Base-by-base conservation (phyloP, 2,113 vertebrate genomes). In the Picathartes gymnocephalus region DNA sequence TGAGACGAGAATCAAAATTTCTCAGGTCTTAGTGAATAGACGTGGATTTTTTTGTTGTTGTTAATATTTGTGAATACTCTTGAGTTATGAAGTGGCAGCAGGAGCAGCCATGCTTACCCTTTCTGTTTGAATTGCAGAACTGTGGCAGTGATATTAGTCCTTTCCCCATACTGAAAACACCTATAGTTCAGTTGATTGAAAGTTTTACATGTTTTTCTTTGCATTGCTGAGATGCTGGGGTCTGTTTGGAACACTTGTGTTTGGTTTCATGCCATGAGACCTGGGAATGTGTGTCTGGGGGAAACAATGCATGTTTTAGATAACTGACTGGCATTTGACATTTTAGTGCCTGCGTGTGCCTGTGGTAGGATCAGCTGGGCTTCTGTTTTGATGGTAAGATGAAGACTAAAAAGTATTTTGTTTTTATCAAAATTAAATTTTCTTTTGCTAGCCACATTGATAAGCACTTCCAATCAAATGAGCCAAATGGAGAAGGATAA, bases 161-260 rank as follows among this genome's bases (percentile, higher is more conserved):
- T 76, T 88, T 64, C n/a, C 15, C 15, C 13, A 0, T 23, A 44
- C 33, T n/a, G 60, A 80, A 68, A 82, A 17, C 1, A 7, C 15
- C 5, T 19, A 0, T n/a, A 53, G 20, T 48, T 76, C 45, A 18
- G 28, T 14, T 10, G 10, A n/a, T 65, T 0, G 10, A 2, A 66
- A 72, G 58, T 60, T 86, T 40, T 64, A 5, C 4, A 2, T 80
- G 66, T 44, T 81, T 90, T 88, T 39, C 48, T 88, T 92, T 40
- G 71, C 54, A 13, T 92, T 79, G 44, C 48, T 71, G 82, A 51
- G 54, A 24, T 71, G 61, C 44, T 39, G 23, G 53, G 21, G 5
- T 10, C 3, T 82, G 21, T 82, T 70, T 76, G 45, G 45, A 90
- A 14, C 24, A 22, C 13, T n/a, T 35, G 44, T 4, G 5, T 57